These are phyloP conservation scores for Popillia japonica DNA, from an alignment of 1,140 invertebrate genomes.

Conservation along the genomic window DNA sequence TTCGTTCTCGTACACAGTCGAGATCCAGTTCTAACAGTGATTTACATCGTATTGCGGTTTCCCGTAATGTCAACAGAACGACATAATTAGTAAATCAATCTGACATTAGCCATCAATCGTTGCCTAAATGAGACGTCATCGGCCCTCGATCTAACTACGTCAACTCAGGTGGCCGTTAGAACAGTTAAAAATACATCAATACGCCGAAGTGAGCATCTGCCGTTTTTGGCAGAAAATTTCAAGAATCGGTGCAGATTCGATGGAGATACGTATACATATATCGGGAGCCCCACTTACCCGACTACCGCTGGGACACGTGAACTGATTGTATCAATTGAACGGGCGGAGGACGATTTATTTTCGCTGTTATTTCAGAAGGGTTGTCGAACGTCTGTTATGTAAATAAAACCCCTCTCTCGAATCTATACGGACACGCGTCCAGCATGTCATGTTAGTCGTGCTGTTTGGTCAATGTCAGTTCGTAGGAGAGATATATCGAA, in stretches of 20 bases:
- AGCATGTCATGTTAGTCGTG: not conserved
- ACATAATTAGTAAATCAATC: constrained; percentile 39
- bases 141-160: constrained; percentile 31
- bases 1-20: not conserved
- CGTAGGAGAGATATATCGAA: not conserved
- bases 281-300: too few relatives aligned
- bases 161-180: constrained; percentile 38
- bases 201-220: not conserved
- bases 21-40: not conserved
- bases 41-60: constrained; percentile 33
- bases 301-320: constrained; percentile 1
- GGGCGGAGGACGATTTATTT: constrained; percentile 20
- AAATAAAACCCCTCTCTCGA: not conserved
- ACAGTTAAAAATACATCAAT: constrained; percentile 36
- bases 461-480: constrained; percentile 3
- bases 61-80: constrained; percentile 23
- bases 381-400: constrained; percentile 39
- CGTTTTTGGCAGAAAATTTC: constrained; percentile 30
- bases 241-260: constrained; percentile 31
- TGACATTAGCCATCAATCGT: constrained; percentile 38
- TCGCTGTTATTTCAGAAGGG: constrained; percentile 37
- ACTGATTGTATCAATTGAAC: constrained; percentile 31
- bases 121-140: constrained; percentile 38
- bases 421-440: constrained; percentile 20
- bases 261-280: not conserved